These are phyloP conservation scores for Eumaeus atala DNA, from an alignment of 1,140 invertebrate species.

Conservation along the genomic window DNA sequence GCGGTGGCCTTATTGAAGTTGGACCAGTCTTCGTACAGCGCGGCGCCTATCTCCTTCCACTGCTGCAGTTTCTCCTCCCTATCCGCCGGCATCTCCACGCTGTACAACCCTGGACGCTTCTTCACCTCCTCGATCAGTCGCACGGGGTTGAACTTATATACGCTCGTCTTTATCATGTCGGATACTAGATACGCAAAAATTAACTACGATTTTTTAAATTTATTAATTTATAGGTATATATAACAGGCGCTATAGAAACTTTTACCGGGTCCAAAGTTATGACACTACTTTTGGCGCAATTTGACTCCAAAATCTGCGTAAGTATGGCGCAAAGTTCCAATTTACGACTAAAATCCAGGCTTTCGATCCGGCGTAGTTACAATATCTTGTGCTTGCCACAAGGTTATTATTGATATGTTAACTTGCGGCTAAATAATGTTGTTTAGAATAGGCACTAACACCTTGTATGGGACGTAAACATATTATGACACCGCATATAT, in stretches of 20 bases:
- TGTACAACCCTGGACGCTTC: constrained; percentile 49
- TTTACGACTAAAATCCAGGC: no score
- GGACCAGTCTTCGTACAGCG: constrained; percentile 50
- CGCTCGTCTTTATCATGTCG: constrained; percentile 23
- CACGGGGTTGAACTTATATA: constrained; percentile 39
- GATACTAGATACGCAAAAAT: neutral
- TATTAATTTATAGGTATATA: no score
- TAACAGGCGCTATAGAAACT: no score
- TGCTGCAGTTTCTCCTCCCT: constrained; percentile 45
- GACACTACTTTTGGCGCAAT: no score
- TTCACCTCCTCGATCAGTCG: constrained; percentile 54
- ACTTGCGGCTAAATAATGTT: neutral
- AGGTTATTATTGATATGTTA: no score
- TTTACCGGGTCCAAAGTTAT: no score
- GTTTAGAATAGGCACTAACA: no score
- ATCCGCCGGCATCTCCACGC: constrained; percentile 38
- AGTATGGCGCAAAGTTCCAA: no score
- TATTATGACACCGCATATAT: neutral
- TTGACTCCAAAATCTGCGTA: no score
- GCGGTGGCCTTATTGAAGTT: constrained; percentile 48
- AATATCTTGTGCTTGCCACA: no score
- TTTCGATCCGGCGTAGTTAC: no score
- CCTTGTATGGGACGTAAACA: no score
- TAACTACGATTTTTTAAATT: constrained; percentile 18
- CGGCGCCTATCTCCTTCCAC: constrained; percentile 60